Conservation (phyloP, 2,797 vertebrate species). For the Buceros bicornis region DNA sequence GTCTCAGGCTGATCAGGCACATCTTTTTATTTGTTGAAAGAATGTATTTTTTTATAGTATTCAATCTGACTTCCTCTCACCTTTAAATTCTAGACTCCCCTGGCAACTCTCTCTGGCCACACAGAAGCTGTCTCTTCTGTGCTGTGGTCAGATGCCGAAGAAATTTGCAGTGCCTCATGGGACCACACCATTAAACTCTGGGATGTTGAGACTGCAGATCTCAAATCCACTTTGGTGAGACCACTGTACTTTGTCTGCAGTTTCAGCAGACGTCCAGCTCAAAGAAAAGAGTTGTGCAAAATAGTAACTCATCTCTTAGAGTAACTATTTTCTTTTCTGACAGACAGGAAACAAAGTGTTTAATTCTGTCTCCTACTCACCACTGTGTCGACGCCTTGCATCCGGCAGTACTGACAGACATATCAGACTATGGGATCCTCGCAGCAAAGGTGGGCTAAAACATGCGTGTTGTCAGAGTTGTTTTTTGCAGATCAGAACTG, state of each 20-base stretch:
- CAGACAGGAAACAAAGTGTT: slow-evolving; percentile 97
- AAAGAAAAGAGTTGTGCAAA: neutral
- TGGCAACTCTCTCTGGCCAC: slow-evolving; percentile 95
- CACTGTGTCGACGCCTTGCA: slow-evolving; percentile 90
- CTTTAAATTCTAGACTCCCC: slow-evolving; percentile 86
- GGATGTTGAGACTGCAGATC: slow-evolving; percentile 89
- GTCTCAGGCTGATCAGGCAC: neutral
- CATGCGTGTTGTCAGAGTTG: neutral
- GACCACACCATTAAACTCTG: slow-evolving; percentile 96
- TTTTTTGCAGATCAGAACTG: neutral
- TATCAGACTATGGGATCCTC: slow-evolving; percentile 94
- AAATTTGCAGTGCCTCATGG: slow-evolving; percentile 96
- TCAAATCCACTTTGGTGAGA: slow-evolving; percentile 92
- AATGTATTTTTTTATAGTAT: neutral
- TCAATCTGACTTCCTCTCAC: neutral
- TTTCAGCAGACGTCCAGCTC: neutral
- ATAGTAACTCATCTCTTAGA: neutral
- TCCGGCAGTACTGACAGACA: slow-evolving; percentile 96
- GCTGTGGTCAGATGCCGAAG: slow-evolving; percentile 92
- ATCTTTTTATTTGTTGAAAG: neutral
- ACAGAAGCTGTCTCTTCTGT: slow-evolving; percentile 93
- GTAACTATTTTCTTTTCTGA: neutral
- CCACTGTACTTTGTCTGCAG: neutral
- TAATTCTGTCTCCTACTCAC: slow-evolving; percentile 94
- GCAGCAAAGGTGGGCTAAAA: slow-evolving; percentile 88